Conservation (phyloP, 53 echinoderm and acorn worm genomes). For the Henricia sp. region DNA sequence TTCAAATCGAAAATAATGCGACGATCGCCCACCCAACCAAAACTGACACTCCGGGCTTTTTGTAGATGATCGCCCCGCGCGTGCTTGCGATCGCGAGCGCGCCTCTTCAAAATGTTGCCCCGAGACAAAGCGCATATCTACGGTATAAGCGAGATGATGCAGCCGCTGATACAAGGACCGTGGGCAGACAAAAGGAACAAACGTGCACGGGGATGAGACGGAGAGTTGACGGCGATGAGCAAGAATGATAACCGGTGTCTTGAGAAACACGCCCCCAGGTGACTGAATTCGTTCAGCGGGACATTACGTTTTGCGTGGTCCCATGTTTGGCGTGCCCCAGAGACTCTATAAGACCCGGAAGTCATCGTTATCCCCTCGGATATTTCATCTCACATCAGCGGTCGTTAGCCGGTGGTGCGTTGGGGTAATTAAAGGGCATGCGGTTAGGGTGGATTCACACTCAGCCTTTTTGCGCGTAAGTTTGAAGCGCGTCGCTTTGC, state of each 20-base stretch:
- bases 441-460: neutral
- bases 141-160: neutral
- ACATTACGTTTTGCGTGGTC: neutral
- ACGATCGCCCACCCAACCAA: slow-evolving; percentile 43
- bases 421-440: neutral
- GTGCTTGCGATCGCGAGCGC: neutral
- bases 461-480: no score
- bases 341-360: no score
- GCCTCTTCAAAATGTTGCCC: slow-evolving; percentile 12
- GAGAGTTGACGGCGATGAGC: neutral
- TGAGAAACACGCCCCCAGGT: neutral
- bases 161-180: neutral
- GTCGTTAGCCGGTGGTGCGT: neutral
- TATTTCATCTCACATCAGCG: no score
- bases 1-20: slow-evolving; percentile 6
- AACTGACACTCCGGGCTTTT: neutral
- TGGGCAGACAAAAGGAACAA: neutral
- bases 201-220: neutral
- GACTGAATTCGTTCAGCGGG: neutral
- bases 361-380: no score
- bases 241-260: neutral
- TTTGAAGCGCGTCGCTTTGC: no score
- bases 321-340: no score
- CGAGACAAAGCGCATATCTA: neutral
- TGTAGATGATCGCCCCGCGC: neutral